Evolutionary conservation across 2,113 vertebrate species (phyloP).

Genomic region (Scopus umbretta): DNA sequence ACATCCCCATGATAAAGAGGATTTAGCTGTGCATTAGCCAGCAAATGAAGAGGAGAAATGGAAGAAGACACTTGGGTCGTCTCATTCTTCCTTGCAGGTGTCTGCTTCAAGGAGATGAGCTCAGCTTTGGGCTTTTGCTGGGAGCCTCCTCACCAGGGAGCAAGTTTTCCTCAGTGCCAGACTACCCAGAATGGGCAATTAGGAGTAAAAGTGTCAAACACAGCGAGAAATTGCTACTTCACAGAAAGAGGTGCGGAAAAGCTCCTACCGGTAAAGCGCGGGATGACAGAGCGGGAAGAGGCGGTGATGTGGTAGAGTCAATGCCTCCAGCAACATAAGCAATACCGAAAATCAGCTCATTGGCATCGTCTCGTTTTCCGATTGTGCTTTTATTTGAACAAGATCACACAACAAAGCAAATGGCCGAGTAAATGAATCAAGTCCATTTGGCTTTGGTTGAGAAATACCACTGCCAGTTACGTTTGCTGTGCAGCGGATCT

Average conservation of each 20-base stretch:
- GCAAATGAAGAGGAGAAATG: background rate
- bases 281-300: background rate
- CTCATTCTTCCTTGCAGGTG: background rate
- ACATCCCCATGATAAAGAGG: background rate
- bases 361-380: background rate
- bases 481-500: background rate
- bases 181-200: accelerated
- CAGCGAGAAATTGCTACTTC: accelerated
- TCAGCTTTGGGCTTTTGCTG: background rate
- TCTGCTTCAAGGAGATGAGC: background rate
- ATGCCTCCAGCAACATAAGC: background rate
- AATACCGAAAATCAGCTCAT: background rate
- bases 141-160: background rate
- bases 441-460: background rate
- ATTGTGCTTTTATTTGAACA: background rate
- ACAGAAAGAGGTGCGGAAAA: background rate
- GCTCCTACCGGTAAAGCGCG: background rate
- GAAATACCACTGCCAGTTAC: background rate
- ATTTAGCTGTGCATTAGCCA: background rate
- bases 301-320: background rate
- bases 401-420: background rate
- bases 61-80: accelerated
- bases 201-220: too few relatives aligned
- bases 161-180: background rate
- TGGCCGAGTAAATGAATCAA: background rate